Conservation (phyloP, 2,113 vertebrate genomes). For the Neogobius melanostomus region DNA sequence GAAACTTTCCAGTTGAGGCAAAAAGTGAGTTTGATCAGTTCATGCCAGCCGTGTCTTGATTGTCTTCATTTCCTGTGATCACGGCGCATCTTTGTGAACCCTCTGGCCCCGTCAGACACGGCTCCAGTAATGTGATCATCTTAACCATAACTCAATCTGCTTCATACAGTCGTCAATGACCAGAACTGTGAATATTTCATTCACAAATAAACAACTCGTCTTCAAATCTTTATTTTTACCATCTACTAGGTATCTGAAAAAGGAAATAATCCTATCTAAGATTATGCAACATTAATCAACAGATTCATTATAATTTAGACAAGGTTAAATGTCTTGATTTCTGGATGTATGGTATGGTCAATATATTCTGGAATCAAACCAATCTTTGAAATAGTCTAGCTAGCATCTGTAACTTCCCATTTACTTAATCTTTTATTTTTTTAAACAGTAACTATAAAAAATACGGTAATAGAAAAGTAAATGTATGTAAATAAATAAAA, state of each 20-base stretch:
- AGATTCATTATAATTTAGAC: too few species aligned
- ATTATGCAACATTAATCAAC: neutral
- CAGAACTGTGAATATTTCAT: constrained; percentile 54
- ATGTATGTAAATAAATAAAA: neutral
- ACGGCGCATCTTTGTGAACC: constrained; percentile 29
- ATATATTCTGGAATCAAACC: too few species aligned
- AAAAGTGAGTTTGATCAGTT: constrained; percentile 39
- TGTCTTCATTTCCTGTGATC: constrained; percentile 48
- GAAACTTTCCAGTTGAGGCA: constrained; percentile 6
- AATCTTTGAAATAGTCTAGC: too few species aligned
- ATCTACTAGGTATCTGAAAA: constrained; percentile 23
- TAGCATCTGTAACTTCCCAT: too few species aligned
- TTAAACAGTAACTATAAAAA: too few species aligned
- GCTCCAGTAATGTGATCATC: constrained; percentile 54
- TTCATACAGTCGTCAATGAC: constrained; percentile 54
- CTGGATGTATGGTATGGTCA: too few species aligned
- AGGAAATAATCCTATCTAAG: neutral
- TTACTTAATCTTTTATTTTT: too few species aligned
- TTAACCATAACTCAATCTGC: constrained; percentile 57
- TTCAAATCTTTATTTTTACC: constrained; percentile 21
- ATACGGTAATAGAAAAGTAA: neutral
- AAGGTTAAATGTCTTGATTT: too few species aligned
- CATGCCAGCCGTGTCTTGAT: constrained; percentile 37
- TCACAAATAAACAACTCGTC: constrained; percentile 44
- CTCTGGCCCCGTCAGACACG: constrained; percentile 26